These are phyloP conservation scores for Syritta pipiens DNA, from an alignment of 2,888 invertebrate species.

Conservation along the genomic window DNA sequence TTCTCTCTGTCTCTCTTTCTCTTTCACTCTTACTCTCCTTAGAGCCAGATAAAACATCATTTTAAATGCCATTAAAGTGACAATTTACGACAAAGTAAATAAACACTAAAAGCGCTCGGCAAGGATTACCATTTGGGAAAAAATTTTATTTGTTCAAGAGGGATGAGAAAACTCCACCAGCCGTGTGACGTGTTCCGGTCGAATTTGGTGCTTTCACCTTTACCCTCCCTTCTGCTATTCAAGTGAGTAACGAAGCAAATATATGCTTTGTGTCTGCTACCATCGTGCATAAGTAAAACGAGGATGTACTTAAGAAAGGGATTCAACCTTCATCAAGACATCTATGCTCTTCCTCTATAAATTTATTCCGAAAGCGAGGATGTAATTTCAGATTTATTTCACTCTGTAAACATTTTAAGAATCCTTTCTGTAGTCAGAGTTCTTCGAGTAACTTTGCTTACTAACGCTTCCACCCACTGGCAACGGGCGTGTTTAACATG, in stretches of 20 bases:
- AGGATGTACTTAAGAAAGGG: constrained; percentile 22
- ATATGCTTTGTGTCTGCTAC: constrained; percentile 26
- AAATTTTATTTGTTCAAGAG: constrained; percentile 45
- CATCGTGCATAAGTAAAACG: constrained; percentile 33
- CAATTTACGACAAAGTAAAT: constrained; percentile 48
- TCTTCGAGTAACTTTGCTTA: constrained; percentile 10
- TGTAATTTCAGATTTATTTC: constrained; percentile 53
- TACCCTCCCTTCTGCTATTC: constrained; percentile 38
- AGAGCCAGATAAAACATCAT: constrained; percentile 27
- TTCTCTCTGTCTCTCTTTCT: no score
- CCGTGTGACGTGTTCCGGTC: not conserved
- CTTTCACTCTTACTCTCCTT: no score
- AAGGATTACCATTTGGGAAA: constrained; percentile 17
- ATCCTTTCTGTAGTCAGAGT: constrained; percentile 15
- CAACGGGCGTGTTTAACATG: not conserved
- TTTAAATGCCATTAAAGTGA: constrained; percentile 39
- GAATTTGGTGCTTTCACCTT: not conserved
- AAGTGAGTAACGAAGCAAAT: constrained; percentile 40
- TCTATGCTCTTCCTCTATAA: not conserved
- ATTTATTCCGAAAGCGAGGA: constrained; percentile 32
- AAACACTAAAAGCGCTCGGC: constrained; percentile 42
- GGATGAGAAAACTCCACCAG: not conserved
- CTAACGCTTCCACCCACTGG: not conserved
- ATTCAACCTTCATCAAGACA: not conserved
- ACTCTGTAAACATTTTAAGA: constrained; percentile 32